phyloP scores from a whole-genome alignment of 2,797 vertebrate species.

The Pseudochromis fuscus region DNA sequence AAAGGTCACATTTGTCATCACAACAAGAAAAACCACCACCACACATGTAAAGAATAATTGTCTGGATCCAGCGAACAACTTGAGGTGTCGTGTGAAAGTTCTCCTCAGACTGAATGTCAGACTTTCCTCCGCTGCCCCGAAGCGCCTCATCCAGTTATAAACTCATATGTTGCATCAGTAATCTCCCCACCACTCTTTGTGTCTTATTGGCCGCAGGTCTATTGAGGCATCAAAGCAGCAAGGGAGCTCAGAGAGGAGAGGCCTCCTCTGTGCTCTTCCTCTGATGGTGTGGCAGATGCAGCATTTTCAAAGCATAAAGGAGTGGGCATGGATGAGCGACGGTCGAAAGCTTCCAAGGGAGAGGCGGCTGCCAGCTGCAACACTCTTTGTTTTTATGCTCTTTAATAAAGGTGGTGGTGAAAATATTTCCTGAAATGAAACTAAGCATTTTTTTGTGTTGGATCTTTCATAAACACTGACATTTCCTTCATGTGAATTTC shows the following conservation, averaged over 20 bases:
- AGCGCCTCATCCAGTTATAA: slow-evolving; percentile 57
- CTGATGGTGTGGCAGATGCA: slow-evolving; percentile 71
- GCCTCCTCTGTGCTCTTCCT: slow-evolving; percentile 63
- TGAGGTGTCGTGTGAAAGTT: slow-evolving; percentile 45
- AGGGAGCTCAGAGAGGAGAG: slow-evolving; percentile 63
- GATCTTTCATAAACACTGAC: not conserved
- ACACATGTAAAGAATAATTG: slow-evolving; percentile 11
- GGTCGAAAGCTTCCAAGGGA: slow-evolving; percentile 59
- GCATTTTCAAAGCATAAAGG: slow-evolving; percentile 66
- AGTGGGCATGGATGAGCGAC: slow-evolving; percentile 56
- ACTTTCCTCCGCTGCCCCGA: slow-evolving; percentile 42
- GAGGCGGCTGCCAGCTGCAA: slow-evolving; percentile 34
- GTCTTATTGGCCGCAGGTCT: slow-evolving; percentile 77
- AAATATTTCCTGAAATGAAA: slow-evolving; percentile 12
- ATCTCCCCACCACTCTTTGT: slow-evolving; percentile 72
- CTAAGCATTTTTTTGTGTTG: slow-evolving; percentile 1
- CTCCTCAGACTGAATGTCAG: slow-evolving; percentile 30
- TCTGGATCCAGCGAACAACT: slow-evolving; percentile 14
- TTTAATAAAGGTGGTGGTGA: not conserved
- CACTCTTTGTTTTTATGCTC: slow-evolving; percentile 21
- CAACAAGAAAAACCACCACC: not conserved
- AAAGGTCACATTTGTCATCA: slow-evolving; percentile 32
- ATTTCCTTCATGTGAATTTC: not conserved
- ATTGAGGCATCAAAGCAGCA: slow-evolving; percentile 80
- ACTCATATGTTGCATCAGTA: slow-evolving; percentile 77